These are phyloP conservation scores for Triplophysa yarkandensis DNA, from an alignment of 2,797 vertebrate genomes.

Conservation along the genomic window DNA sequence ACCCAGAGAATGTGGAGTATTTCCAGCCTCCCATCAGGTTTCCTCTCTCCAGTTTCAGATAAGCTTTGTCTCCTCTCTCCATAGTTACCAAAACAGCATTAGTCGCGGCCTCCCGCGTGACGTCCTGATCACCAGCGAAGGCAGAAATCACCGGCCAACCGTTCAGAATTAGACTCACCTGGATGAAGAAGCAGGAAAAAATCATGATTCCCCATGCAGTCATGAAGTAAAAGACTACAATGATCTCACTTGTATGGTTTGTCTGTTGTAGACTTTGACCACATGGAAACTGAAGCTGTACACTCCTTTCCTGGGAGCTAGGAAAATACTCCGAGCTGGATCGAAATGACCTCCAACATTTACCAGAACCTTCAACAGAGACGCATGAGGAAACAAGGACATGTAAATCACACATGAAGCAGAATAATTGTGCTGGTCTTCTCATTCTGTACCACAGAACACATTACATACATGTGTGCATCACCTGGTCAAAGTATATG, in stretches of 20 bases:
- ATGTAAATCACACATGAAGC: background rate
- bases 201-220: background rate
- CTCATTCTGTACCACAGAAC: no score
- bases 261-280: conserved; percentile 82
- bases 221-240: background rate
- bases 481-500: conserved; percentile 77
- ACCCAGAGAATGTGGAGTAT: conserved; percentile 87
- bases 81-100: conserved; percentile 83
- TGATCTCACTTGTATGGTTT: conserved; percentile 76
- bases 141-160: conserved; percentile 86
- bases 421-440: no score
- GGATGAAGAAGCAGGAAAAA: background rate
- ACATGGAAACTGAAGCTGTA: conserved; percentile 83
- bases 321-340: conserved; percentile 75
- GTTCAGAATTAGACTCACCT: conserved; percentile 86
- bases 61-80: conserved; percentile 85
- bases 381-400: background rate
- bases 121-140: conserved; percentile 87
- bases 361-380: conserved; percentile 71
- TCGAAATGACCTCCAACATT: conserved; percentile 80
- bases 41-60: conserved; percentile 84
- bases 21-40: conserved; percentile 89
- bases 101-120: conserved; percentile 85
- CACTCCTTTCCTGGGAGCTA: conserved; percentile 78
- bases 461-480: background rate